phyloP scores from a whole-genome alignment of 2,888 invertebrate species.

The Nephrotoma appendiculata region DNA sequence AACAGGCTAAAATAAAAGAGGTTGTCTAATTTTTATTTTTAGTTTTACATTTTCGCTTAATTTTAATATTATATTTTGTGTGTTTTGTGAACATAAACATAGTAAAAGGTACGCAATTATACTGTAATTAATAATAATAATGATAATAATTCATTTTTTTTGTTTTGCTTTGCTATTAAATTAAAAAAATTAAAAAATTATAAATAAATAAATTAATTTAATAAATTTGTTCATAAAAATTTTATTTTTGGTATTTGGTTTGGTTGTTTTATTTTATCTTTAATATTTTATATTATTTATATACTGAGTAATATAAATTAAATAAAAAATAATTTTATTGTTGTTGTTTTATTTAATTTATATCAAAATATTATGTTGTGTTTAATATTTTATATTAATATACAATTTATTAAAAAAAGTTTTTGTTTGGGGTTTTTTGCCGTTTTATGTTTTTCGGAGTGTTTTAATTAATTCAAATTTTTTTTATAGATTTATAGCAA shows the following conservation, averaged over 20 bases:
- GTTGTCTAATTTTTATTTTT: not conserved
- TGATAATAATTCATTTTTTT: not conserved
- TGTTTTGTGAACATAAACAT: not conserved
- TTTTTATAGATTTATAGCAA: not conserved
- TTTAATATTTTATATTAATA: not conserved
- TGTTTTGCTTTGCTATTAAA: not conserved
- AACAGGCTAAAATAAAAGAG: not conserved
- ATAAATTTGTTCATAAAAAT: not conserved
- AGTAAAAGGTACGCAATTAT: not conserved
- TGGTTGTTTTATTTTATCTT: not conserved
- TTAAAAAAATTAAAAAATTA: not conserved
- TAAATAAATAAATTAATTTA: not conserved
- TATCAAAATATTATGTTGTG: not conserved
- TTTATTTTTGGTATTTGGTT: not conserved
- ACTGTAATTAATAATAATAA: not conserved
- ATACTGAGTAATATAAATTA: not conserved
- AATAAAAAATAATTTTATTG: not conserved
- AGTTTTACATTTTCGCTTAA: not conserved
- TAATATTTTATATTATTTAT: not conserved
- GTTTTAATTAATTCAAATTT: not conserved
- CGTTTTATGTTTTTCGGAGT: not conserved
- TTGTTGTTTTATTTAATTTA: not conserved
- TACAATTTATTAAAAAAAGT: not conserved
- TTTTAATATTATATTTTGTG: not conserved
- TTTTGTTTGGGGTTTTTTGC: not conserved